Base-by-base conservation (phyloP, 2,888 invertebrate species). In the Colletes collaris region DNA sequence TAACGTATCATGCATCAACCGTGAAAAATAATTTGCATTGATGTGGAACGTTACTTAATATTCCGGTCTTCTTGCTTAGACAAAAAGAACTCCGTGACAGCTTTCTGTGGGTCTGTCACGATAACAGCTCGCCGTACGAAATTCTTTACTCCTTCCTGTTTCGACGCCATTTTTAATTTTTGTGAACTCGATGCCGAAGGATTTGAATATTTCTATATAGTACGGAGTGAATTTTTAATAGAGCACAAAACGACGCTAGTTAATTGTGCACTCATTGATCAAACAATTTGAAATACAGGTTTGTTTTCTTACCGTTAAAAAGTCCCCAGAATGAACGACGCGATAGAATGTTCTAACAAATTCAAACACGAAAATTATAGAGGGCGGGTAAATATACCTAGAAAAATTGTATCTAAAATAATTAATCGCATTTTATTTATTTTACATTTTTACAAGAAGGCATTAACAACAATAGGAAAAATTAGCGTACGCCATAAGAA, bases 81-180 rank as follows among this genome's bases (percentile, higher is more conserved):
- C 79, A 94, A 93, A 81, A 94, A 94, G 88, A 94, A 95, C 84
- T 95, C 94, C 8, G 92, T 87, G 0, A 95, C 93, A 49, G 93
- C 94, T 85, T 94, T 93, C 83, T 94, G 94, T 0, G 94, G 93
- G 50, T 86, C 44, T 27, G 70, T 67, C n/a, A 81, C 69, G 13
- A 90, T 79, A 7, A 80, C 52, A 35, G 89, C 83, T 27, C 89
- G 82, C 8, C 82, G 71, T n/a, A 89, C 70, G 7, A 90, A 85
- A 76, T 84, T 83, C 75, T 49, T 66, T 52, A 63, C 60, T 35
- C 37, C 69, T 37, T 77, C 44, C 49, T 65, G 37, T 19, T 52
- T 13, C 6, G 40, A 11, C 4, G 71, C 8, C 80, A 85, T 85
- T 27, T 67, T 55, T 19, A 27, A 68, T 65, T 50, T 13, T 46